Conservation (phyloP, 2,113 vertebrate species). For the Alectura lathami region DNA sequence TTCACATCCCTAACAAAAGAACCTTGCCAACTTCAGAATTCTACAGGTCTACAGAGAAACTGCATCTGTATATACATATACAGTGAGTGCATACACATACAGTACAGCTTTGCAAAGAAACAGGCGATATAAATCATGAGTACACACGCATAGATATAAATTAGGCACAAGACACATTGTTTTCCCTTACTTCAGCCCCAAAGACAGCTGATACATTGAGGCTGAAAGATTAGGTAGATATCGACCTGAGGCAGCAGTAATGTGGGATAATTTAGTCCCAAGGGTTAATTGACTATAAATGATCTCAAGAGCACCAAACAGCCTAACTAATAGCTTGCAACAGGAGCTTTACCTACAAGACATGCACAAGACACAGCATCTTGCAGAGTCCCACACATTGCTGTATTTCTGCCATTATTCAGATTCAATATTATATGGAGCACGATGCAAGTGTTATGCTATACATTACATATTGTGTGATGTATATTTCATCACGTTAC, state of each 20-base stretch:
- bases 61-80: rapidly evolving
- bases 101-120: background rate
- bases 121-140: background rate
- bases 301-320: constrained; percentile 34
- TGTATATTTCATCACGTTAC: background rate
- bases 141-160: background rate
- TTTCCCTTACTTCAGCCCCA: background rate
- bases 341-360: background rate
- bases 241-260: constrained; percentile 1
- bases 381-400: background rate
- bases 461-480: too few species aligned
- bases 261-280: constrained; percentile 52
- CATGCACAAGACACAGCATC: background rate
- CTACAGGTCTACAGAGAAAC: background rate
- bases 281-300: constrained; percentile 65
- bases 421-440: background rate
- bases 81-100: background rate
- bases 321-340: constrained; percentile 15
- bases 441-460: rapidly evolving
- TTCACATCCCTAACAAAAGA: background rate
- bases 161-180: background rate
- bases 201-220: background rate
- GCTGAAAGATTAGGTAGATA: constrained; percentile 19
- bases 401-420: rapidly evolving
- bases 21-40: background rate